phyloP scores from a whole-genome alignment of 37 sponge, comb jelly and placozoan species.

The Chondrosia reniformis region DNA sequence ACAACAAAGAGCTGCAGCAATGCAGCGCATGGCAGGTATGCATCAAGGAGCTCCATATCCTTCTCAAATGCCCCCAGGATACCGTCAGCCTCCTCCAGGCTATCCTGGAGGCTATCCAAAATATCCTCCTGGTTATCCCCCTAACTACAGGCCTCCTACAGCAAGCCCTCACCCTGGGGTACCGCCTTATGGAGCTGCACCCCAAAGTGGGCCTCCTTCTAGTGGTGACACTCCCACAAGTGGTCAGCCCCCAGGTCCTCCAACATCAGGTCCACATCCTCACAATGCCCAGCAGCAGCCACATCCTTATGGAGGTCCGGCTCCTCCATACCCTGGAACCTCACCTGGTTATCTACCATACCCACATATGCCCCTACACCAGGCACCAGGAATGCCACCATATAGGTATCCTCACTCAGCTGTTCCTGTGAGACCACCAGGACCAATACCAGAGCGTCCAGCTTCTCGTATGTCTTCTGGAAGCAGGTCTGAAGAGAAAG shows the following conservation, averaged over 20 bases:
- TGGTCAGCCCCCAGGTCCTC: background rate
- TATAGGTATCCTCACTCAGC: conserved; percentile 6
- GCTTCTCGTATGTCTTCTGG: background rate
- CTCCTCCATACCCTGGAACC: background rate
- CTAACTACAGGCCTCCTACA: background rate
- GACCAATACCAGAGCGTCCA: background rate
- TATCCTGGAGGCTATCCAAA: background rate
- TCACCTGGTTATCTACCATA: conserved; percentile 11
- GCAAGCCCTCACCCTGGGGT: background rate
- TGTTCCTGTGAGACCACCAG: conserved; percentile 1
- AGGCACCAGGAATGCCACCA: background rate
- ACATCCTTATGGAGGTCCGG: background rate
- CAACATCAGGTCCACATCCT: background rate
- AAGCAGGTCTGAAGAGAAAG: background rate
- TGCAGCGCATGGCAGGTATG: background rate
- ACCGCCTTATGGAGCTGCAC: background rate
- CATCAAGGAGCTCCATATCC: background rate
- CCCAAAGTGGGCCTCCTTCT: background rate
- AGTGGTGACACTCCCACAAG: background rate
- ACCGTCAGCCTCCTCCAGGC: conserved; percentile 10
- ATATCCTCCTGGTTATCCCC: background rate
- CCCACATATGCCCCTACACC: background rate
- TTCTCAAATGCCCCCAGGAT: background rate
- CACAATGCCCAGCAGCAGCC: background rate
- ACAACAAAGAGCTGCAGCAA: background rate